Base-by-base conservation (phyloP, 1,140 invertebrate species). In the Brachionus plicatilis region DNA sequence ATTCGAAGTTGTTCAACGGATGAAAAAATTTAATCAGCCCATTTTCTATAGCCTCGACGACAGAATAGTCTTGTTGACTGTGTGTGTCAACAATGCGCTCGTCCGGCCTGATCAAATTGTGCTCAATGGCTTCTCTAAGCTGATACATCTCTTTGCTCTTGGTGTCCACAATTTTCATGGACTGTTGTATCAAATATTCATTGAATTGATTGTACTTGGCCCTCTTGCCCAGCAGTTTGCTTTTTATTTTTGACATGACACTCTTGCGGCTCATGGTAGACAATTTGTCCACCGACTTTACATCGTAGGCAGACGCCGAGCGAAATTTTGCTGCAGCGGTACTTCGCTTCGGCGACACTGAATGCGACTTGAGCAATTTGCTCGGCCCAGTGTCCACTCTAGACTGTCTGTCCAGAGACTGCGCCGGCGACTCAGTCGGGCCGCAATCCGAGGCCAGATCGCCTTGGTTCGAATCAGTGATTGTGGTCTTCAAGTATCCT, bases 1-100 rank as follows among this genome's bases (percentile, higher is more conserved):
- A 82, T 47, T 82, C 79, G 37, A 82, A 82, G 37, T 82, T 82
- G 65, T 82, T 82, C 20, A 82, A 24, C 0, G 79, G 79, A 82
- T 82, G 79, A 29, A 82, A 82, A 82, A 82, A 82, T 66, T 82
- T 82, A 1, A 82, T 43, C 0, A 82, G 8, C 7, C 53, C 53
- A 45, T 60, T 41, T 82, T 65, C 12, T n/a, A 82, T 65, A 1
- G 50, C 9, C 4, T 82, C 53, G 5, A 3, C 20, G 2, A 82
- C 33, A 1, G 72, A 33, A 17, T 9, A 65, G 17, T 65, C 79
- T 14, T 60, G 6, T 47, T 4, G 2, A 1, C 3, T 66, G 2
- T 56, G 11, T 0, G 24, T 17, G 2, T 82, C 33, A 4, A 65
- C 4, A 14, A 82, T n/a, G 9, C 37, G n/a, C 1, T 82, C 79